Evolutionary conservation across 1,140 invertebrate genomes (phyloP).

Genomic region (Akabosia matsudoensis): DNA sequence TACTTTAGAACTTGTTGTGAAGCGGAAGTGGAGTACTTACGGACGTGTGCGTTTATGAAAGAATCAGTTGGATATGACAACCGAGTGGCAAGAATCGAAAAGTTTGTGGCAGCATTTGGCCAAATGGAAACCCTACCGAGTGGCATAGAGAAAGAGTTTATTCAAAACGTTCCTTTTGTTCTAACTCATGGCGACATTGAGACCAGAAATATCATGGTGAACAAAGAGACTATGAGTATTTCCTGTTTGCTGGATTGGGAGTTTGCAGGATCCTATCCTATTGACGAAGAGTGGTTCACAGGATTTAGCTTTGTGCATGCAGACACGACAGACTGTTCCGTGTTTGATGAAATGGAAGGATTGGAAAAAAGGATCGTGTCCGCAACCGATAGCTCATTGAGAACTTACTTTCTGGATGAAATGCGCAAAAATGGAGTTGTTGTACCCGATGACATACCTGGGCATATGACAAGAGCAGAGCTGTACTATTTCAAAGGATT

Average conservation of each 20-base stretch:
- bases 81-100: constrained; percentile 7
- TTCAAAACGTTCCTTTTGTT: background rate
- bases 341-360: background rate
- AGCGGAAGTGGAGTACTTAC: background rate
- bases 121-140: background rate
- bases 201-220: constrained; percentile 16
- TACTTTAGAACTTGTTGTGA: background rate
- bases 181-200: constrained; percentile 28
- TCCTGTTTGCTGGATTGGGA: constrained; percentile 12
- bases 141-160: background rate
- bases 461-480: background rate
- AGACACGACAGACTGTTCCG: background rate
- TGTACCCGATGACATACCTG: background rate
- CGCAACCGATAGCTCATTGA: background rate
- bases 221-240: constrained; percentile 2
- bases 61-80: background rate
- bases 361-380: background rate
- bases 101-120: constrained; percentile 12
- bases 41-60: background rate
- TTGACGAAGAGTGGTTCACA: constrained; percentile 24
- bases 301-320: constrained; percentile 4
- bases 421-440: background rate
- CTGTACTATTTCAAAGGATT: constrained; percentile 19
- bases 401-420: background rate
- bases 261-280: constrained; percentile 19